Base-by-base conservation (phyloP, 2,888 invertebrate species). In the Pterostichus madidus region DNA sequence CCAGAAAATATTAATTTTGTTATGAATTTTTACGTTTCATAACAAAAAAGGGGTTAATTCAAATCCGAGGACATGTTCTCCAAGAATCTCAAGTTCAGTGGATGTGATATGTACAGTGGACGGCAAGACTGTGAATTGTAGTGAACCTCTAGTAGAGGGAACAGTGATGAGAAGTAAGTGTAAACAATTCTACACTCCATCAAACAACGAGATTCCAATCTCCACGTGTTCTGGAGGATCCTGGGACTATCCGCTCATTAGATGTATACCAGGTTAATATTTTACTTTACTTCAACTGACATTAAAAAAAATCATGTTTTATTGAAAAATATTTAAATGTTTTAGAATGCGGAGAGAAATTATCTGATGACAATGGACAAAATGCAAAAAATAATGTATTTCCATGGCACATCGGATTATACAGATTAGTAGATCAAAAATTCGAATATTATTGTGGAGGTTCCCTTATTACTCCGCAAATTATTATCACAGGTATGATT, bases 241-340 rank as follows among this genome's bases (percentile, higher is more conserved):
- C 10, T 84, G 84, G 84, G 75, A 83, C 61, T 15, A 46, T 79
- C 31, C 52, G 10, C 52, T 75, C 10, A 53, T 80, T 8, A 24
- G 35, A 52, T 84, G 84, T 61, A 24, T 44, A 24, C 84, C 83
- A 76, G 84, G 84, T 84, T 13, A 56, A 15, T 15, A 17, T 15
- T 56, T 2, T 24, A 24, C 2, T 5, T 17, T 17, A 56, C 17
- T 13, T 49, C n/a, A n/a, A 49, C 0, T 15, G 15, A 56, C 15
- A 15, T 49, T 49, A n/a, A 17, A 8, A 56, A 15, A 49, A 5
- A 17, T n/a, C n/a, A 15, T 7, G 1, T 56, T 13, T 3, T 15
- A 56, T 0, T 1, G 17, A n/a, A 13, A 13, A 8, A 13, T 49
- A 49, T 49, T 56, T 17, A 56, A 17, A 7, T 31, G 5, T 61